Conservation (phyloP, 2,888 invertebrate genomes). For the Conistra vaccinii region DNA sequence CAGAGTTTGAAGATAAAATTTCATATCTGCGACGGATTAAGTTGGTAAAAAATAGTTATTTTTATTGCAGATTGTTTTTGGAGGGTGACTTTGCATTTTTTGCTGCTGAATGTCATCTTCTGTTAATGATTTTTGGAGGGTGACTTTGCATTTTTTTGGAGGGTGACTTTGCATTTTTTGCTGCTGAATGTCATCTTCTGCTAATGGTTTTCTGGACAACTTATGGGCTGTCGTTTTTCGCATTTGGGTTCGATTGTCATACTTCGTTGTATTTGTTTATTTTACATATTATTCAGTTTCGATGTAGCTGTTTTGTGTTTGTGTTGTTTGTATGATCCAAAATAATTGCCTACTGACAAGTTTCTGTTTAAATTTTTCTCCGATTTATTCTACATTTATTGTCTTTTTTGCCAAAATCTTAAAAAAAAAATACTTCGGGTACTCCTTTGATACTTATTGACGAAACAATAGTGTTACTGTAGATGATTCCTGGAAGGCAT, state of each 20-base stretch:
- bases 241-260: neutral
- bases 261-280: neutral
- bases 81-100: slow-evolving; percentile 6
- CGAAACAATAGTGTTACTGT: neutral
- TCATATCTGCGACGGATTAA: slow-evolving; percentile 39
- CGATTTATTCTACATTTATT: neutral
- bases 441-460: neutral
- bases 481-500: neutral
- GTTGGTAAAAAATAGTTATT: slow-evolving; percentile 30
- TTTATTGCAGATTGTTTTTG: slow-evolving; percentile 31
- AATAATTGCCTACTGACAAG: neutral
- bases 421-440: neutral
- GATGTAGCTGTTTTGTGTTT: neutral
- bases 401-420: neutral
- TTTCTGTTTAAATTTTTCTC: neutral
- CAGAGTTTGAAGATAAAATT: slow-evolving; percentile 41
- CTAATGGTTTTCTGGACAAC: slow-evolving; percentile 1
- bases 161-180: slow-evolving; percentile 11
- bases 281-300: neutral
- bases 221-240: neutral
- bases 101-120: neutral
- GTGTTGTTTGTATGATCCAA: neutral
- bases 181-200: neutral
- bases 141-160: no score
- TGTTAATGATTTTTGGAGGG: slow-evolving; percentile 8